These are phyloP conservation scores for Drosophila nasuta DNA, from an alignment of 1,140 invertebrate genomes.

Conservation along the genomic window DNA sequence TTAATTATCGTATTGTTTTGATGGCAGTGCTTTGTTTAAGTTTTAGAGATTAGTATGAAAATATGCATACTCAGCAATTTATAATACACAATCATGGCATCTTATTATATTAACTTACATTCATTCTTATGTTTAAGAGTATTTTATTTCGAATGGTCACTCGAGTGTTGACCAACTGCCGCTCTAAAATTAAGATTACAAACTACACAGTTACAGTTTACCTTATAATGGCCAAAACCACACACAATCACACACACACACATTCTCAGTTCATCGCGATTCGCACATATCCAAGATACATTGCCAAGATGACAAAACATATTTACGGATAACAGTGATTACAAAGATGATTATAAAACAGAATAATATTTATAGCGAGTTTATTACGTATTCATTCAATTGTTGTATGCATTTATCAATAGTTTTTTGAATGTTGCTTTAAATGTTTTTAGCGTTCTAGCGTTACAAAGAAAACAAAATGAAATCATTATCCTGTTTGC, in stretches of 20 bases:
- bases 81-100: constrained; percentile 7
- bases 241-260: constrained; percentile 16
- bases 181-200: constrained; percentile 8
- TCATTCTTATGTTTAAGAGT: not conserved
- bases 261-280: constrained; percentile 51
- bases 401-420: constrained; percentile 49
- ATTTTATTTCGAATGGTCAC: constrained; percentile 6
- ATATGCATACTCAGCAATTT: constrained; percentile 27
- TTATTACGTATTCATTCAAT: constrained; percentile 51
- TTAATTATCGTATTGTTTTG: constrained; percentile 16
- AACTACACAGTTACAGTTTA: constrained; percentile 28
- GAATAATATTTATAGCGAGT: constrained; percentile 44
- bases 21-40: constrained; percentile 22
- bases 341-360: constrained; percentile 2
- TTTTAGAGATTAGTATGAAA: constrained; percentile 29
- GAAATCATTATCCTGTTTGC: not conserved
- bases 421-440: constrained; percentile 63
- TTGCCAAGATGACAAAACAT: constrained; percentile 69
- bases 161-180: constrained; percentile 8
- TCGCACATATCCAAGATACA: constrained; percentile 71
- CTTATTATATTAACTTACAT: constrained; percentile 13
- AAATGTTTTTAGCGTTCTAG: constrained; percentile 47
- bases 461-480: not conserved
- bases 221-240: constrained; percentile 20
- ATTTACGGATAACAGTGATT: constrained; percentile 23